Conservation (phyloP, 2,797 vertebrate genomes). For the Alosa sapidissima region DNA sequence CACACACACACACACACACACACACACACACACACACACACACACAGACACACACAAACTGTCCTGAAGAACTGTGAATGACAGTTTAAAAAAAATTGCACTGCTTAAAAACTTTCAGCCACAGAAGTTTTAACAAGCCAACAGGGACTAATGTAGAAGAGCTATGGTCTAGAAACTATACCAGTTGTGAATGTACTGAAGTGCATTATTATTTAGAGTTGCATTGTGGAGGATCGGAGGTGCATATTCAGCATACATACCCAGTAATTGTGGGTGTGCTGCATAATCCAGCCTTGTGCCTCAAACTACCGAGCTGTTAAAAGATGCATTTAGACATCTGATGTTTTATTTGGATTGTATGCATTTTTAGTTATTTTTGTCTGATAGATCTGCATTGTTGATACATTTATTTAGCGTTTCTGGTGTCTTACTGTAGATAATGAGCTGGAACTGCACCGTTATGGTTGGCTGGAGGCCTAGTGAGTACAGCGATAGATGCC, state of each 20-base stretch:
- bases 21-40: constrained; percentile 12
- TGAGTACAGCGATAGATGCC: neutral
- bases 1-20: constrained; percentile 3
- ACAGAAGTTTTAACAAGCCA: constrained; percentile 21
- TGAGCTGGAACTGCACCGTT: neutral
- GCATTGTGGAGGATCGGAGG: neutral
- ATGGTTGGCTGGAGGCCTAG: neutral
- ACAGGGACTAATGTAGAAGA: neutral
- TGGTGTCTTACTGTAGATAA: neutral
- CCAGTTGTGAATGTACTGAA: neutral
- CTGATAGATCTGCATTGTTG: neutral
- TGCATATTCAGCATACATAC: neutral
- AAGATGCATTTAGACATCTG: neutral
- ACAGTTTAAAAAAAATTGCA: neutral
- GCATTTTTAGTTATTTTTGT: neutral
- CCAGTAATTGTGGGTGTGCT: neutral
- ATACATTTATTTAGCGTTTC: neutral
- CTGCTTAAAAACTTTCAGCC: neutral
- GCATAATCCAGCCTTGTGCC: neutral
- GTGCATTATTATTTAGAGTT: neutral
- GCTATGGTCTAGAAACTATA: neutral
- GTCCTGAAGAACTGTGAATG: neutral
- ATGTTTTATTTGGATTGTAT: neutral
- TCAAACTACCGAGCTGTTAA: neutral
- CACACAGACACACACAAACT: neutral